A percentile compares a stretch with the other conserved stretches of the same genome.
Conservation (phyloP, 2,888 invertebrate genomes). For the Axea sp. region DNA sequence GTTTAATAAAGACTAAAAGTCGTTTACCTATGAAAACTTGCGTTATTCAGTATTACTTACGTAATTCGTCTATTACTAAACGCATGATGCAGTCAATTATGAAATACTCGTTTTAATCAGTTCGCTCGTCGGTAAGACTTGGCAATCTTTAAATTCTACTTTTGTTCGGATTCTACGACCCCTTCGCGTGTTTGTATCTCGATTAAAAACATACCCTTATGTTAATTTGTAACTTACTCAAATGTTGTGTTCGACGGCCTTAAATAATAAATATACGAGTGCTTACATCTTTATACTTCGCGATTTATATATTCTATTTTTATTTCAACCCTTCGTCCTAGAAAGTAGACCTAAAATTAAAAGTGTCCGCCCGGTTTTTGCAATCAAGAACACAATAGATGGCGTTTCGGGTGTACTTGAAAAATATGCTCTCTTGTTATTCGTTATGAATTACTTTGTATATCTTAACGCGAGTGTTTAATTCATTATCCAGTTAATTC, state of each 20-base stretch:
- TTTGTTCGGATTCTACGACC: slow-evolving; percentile 55
- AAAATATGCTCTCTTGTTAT: slow-evolving; percentile 71
- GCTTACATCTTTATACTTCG: not conserved
- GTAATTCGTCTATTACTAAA: slow-evolving; percentile 66
- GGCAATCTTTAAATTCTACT: slow-evolving; percentile 72
- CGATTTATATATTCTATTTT: no score
- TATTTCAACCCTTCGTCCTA: not conserved
- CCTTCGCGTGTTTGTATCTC: slow-evolving; percentile 17
- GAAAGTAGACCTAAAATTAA: slow-evolving; percentile 8
- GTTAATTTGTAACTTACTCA: slow-evolving; percentile 10
- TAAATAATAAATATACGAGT: slow-evolving; percentile 3
- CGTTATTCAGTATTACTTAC: slow-evolving; percentile 57
- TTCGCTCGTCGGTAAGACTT: slow-evolving; percentile 68
- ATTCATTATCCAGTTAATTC: not conserved
- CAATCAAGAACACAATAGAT: slow-evolving; percentile 74
- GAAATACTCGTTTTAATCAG: slow-evolving; percentile 61
- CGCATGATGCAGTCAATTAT: slow-evolving; percentile 66
- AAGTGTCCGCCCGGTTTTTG: slow-evolving; percentile 11
- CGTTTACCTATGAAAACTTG: slow-evolving; percentile 68
- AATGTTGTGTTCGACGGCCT: not conserved
- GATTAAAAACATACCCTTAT: slow-evolving; percentile 3
- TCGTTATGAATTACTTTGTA: slow-evolving; percentile 66
- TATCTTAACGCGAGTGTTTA: slow-evolving; percentile 66
- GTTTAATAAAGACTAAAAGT: slow-evolving; percentile 71
- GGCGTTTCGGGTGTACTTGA: slow-evolving; percentile 73